Conservation (phyloP, 2,888 invertebrate genomes). For the Clanis bilineata region DNA sequence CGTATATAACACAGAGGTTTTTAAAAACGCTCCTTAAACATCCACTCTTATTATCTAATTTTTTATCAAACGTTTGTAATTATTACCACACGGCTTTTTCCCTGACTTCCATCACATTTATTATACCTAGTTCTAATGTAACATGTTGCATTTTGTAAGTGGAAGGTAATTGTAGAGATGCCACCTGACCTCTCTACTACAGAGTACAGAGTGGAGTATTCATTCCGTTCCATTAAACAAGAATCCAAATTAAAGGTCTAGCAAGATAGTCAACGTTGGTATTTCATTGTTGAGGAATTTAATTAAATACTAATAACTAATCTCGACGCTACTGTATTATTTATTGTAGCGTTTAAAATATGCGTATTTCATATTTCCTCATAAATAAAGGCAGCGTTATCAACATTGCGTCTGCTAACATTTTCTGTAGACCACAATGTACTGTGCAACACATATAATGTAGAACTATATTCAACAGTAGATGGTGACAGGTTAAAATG, state of each 20-base stretch:
- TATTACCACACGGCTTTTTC: no score
- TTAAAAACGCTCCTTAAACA: no score
- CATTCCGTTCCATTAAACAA: slow-evolving; percentile 37
- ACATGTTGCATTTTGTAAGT: slow-evolving; percentile 12
- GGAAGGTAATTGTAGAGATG: slow-evolving; percentile 25
- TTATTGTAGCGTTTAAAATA: not conserved
- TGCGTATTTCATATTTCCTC: not conserved
- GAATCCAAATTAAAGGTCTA: slow-evolving; percentile 47
- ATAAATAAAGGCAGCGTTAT: not conserved
- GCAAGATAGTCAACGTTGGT: slow-evolving; percentile 31
- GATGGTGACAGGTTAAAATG: no score
- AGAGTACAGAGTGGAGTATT: slow-evolving; percentile 29
- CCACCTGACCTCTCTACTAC: slow-evolving; percentile 31
- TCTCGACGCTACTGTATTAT: not conserved
- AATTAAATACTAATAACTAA: slow-evolving; percentile 40
- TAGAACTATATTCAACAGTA: no score
- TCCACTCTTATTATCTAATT: no score
- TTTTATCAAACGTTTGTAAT: no score
- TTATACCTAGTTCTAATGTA: not conserved
- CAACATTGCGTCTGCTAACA: not conserved
- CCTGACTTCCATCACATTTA: not conserved
- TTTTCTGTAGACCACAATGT: not conserved
- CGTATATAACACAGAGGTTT: no score
- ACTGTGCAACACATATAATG: not conserved
- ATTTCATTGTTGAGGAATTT: slow-evolving; percentile 40